Conservation (phyloP, 2,797 vertebrate species). For the Notolepis coatsorum region DNA sequence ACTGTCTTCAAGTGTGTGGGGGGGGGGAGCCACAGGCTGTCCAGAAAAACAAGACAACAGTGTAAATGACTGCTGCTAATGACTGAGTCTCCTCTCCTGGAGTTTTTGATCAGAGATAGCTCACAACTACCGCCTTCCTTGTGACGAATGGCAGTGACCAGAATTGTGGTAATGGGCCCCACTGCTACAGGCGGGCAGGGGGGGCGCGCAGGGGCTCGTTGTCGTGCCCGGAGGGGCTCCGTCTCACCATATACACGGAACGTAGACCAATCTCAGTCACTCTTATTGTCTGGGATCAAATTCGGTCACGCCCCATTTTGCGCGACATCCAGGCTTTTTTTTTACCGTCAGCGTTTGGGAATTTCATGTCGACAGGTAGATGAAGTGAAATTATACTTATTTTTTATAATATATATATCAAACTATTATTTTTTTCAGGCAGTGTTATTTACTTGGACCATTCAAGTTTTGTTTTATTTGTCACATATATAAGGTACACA, state of each 20-base stretch:
- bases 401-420: too few species aligned
- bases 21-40: slow-evolving; percentile 72
- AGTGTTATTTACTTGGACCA: too few species aligned
- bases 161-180: slow-evolving; percentile 71
- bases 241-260: slow-evolving; percentile 42
- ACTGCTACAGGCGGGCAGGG: slow-evolving; percentile 41
- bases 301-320: too few species aligned
- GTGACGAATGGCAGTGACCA: slow-evolving; percentile 56
- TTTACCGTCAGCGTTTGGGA: too few species aligned
- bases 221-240: slow-evolving; percentile 45
- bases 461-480: too few species aligned
- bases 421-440: too few species aligned
- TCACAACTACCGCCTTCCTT: slow-evolving; percentile 30
- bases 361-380: too few species aligned
- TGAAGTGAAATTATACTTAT: too few species aligned
- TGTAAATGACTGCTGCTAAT: slow-evolving; percentile 73
- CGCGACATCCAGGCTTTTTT: too few species aligned
- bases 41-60: slow-evolving; percentile 79
- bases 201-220: slow-evolving; percentile 38
- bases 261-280: too few species aligned
- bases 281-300: too few species aligned
- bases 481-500: too few species aligned
- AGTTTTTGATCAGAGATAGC: slow-evolving; percentile 77
- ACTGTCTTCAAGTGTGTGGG: slow-evolving; percentile 56
- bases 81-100: slow-evolving; percentile 69